These are phyloP conservation scores for Pseudorasbora parva DNA, from an alignment of 2,113 vertebrate genomes.

Conservation along the genomic window DNA sequence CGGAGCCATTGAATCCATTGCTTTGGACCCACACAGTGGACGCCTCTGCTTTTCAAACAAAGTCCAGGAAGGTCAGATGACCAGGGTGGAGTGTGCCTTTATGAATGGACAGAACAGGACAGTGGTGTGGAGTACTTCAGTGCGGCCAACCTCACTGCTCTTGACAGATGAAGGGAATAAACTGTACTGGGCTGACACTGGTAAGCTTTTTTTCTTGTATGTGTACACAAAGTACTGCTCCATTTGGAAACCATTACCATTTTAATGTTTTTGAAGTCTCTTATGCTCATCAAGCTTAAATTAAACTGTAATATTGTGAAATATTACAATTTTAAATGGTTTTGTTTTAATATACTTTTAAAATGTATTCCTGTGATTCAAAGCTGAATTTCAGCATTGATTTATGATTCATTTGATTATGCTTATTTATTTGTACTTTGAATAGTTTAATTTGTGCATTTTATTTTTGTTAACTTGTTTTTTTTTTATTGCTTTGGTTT, in stretches of 20 bases:
- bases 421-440: no score
- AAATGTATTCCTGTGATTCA: no score
- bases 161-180: conserved; percentile 75
- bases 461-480: no score
- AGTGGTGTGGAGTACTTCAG: conserved; percentile 76
- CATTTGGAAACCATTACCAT: neutral
- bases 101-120: conserved; percentile 81
- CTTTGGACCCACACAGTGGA: conserved; percentile 78
- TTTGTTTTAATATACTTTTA: no score
- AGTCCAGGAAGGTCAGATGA: neutral
- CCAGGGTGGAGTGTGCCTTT: conserved; percentile 78
- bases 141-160: conserved; percentile 75
- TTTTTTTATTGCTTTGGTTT: no score
- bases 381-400: no score
- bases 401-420: no score
- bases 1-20: conserved; percentile 68
- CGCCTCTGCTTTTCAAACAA: conserved; percentile 82
- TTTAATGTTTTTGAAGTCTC: no score
- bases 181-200: conserved; percentile 85
- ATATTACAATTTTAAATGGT: neutral
- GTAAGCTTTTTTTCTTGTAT: conserved; percentile 61
- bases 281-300: no score
- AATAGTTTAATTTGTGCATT: no score
- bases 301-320: neutral
- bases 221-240: no score